Base-by-base conservation (phyloP, 2,113 vertebrate genomes). In the Symphodus melops region DNA sequence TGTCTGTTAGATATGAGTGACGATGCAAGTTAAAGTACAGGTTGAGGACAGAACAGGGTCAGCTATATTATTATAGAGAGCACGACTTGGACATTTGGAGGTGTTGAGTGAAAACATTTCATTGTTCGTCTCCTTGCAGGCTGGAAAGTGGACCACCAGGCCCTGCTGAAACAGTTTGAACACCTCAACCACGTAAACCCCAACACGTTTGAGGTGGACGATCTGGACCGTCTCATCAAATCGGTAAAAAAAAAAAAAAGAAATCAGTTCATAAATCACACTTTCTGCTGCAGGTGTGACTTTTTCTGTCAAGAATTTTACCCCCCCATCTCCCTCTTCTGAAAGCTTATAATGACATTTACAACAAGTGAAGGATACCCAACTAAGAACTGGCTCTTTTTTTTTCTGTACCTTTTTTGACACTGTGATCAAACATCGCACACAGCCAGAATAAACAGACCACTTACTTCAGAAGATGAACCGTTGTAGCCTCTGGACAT, bases 121-220 rank as follows among this genome's bases (percentile, higher is more conserved):
- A 12, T 68, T 9, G 20, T 41, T 52, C 8, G 0, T 17, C 12
- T 44, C 21, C 28, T 10, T 49, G 49, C 48, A 94, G 93, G 77
- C 21, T 66, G 69, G 49, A 68, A 68, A 6, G 20, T 97, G 72
- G 96, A 98, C 83, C 95, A 97, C 77, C 95, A 97, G 36, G 85
- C 92, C 57, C 94, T 98, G 60, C 92, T 99, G 49, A 97, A 95
- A 79, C 96, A 98, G 83, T 98, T 98, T 86, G 96, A 98, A 44
- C 96, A 99, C 68, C 94, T 99, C 81, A 97, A 97, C 85, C 96
- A 97, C 82, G 68, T 93, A 90, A 99, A 98, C 87, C 96, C 96
- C 37, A 92, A 97, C 76, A 97, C 94, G 0, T 99, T 99, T 0
- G 97, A 99, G 86, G 94, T 96, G 77, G 96, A 95, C 57, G 97